Evolutionary conservation across 2,888 invertebrate species (phyloP).

Genomic region (Hypolimnas misippus): DNA sequence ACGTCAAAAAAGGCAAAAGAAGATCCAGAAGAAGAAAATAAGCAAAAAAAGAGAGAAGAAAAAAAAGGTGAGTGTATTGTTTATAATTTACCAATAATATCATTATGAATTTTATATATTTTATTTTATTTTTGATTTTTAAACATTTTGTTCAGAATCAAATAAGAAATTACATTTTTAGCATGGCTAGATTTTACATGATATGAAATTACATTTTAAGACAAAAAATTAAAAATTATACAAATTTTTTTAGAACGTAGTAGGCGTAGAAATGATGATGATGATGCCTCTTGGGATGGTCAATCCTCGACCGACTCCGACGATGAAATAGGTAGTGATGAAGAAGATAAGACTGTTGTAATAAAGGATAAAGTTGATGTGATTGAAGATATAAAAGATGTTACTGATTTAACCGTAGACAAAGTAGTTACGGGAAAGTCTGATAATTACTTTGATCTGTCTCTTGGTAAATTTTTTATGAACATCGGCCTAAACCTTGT

Average conservation of each 20-base stretch:
- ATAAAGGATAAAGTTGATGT: slow-evolving; percentile 82
- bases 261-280: slow-evolving; percentile 69
- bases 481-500: slow-evolving; percentile 96
- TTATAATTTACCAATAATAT: no score
- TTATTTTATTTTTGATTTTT: no score
- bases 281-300: slow-evolving; percentile 85
- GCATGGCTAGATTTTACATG: no score
- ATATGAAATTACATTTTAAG: not conserved
- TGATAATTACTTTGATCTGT: slow-evolving; percentile 92
- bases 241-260: slow-evolving; percentile 53
- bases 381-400: slow-evolving; percentile 78
- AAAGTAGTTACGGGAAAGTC: slow-evolving; percentile 73
- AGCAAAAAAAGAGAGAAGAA: slow-evolving; percentile 62
- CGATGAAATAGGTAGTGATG: slow-evolving; percentile 71
- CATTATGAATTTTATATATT: no score
- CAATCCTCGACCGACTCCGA: slow-evolving; percentile 80
- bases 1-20: slow-evolving; percentile 51
- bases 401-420: slow-evolving; percentile 63
- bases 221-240: no score
- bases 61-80: slow-evolving; percentile 52
- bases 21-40: slow-evolving; percentile 55
- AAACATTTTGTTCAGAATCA: no score
- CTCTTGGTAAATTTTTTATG: slow-evolving; percentile 95
- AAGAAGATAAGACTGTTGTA: slow-evolving; percentile 70
- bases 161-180: no score